These are phyloP conservation scores for Pithys albifrons DNA, from an alignment of 2,113 vertebrate genomes.

Conservation along the genomic window DNA sequence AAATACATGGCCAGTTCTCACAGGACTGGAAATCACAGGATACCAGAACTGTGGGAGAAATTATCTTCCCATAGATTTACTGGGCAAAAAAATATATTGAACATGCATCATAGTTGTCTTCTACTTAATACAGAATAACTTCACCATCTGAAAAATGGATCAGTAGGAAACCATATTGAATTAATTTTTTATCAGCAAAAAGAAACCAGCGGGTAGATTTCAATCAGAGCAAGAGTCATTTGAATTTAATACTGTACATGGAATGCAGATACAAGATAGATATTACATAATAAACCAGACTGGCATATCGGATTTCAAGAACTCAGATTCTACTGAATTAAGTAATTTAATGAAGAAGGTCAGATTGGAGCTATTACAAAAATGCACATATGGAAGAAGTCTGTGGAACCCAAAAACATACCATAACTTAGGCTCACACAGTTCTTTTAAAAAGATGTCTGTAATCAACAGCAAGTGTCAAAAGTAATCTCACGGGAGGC, in stretches of 20 bases:
- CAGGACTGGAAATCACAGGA: not conserved
- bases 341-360: conserved; percentile 18
- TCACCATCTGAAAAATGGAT: not conserved
- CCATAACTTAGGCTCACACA: not conserved
- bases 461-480: not conserved
- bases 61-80: conserved; percentile 29
- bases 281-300: not conserved
- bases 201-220: not conserved
- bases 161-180: conserved; percentile 14
- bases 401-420: conserved; percentile 21
- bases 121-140: not conserved
- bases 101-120: conserved; percentile 1
- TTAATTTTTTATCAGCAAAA: conserved; percentile 46
- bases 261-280: conserved; percentile 4
- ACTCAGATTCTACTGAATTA: not conserved
- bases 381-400: conserved; percentile 29
- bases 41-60: conserved; percentile 12
- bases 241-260: not conserved
- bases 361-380: conserved; percentile 35
- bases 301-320: conserved; percentile 26
- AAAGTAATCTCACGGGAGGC: not conserved
- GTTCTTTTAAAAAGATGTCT: not conserved
- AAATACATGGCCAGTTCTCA: conserved; percentile 29
- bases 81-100: not conserved
- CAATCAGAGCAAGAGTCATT: conserved; percentile 37